Evolutionary conservation across 2,113 vertebrate species (phyloP).

Genomic region (Pedionomus torquatus): DNA sequence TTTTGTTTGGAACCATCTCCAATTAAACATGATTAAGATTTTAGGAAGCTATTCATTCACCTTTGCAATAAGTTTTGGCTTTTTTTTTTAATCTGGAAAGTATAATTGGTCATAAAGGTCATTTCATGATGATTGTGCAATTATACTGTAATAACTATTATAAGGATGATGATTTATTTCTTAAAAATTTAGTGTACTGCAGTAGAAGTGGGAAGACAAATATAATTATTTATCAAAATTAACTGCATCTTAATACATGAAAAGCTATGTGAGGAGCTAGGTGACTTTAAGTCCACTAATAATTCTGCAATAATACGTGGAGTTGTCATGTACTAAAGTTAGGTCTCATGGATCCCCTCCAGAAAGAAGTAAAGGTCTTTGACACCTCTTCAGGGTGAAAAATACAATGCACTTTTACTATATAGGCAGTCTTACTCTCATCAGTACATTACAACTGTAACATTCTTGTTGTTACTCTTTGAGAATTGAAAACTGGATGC

Average conservation of each 20-base stretch:
- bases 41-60: neutral
- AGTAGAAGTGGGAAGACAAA: neutral
- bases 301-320: neutral
- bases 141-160: neutral
- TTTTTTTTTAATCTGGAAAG: neutral
- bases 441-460: neutral
- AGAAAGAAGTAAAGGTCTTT: neutral
- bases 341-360: neutral
- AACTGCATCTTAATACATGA: neutral
- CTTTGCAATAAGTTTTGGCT: neutral
- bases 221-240: neutral
- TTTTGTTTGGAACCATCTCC: neutral
- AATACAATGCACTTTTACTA: neutral
- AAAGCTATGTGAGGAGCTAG: neutral
- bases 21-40: neutral
- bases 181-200: neutral
- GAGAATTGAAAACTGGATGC: neutral
- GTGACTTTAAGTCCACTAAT: neutral
- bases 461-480: neutral
- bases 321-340: neutral
- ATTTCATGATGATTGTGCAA: neutral
- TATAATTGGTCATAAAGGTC: neutral
- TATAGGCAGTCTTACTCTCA: neutral
- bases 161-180: neutral
- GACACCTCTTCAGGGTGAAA: neutral